Base-by-base conservation (phyloP, 2,797 vertebrate species). In the Sarcophilus harrisii region DNA sequence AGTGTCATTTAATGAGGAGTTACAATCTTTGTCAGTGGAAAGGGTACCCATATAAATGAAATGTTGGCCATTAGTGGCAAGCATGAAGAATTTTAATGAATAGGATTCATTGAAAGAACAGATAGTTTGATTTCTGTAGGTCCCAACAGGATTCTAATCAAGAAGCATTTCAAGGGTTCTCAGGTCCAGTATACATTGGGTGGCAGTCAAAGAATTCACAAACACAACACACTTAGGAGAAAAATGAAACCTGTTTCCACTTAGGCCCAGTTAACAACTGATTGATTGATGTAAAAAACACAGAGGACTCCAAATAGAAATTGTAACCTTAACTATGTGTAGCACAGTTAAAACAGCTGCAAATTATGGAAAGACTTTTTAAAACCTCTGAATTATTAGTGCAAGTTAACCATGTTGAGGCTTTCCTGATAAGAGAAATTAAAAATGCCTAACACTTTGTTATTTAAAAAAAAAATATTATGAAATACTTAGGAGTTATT, bases 31-130 rank as follows among this genome's bases (percentile, higher is more conserved):
- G 66, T 92, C 32, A 87, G 54, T 27, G 94, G 12, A 91, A 32
- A 45, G 49, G 14, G 2, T 24, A 89, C 21, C 27, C 60, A 93
- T 38, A 96, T 9, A 95, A 92, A 58, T 59, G 57, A n/a, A 93
- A 49, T 59, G 66, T 90, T 81, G 66, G n/a, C 66, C 18, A 81
- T 45, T 45, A 45, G n/a, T 4, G 30, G 55, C 62, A 92, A 95
- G 92, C 93, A 93, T 58, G 49, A 97, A 9, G 30, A 92, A 92
- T 55, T 81, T 38, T 30, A 62, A 94, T 92, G 52, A 96, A 90
- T 10, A 92, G n/a, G 57, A 45, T 81, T 45, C 66, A 92, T 12
- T 58, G 58, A 58, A 91, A 95, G 52, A 93, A 24, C 57, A 93
- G 49, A 89, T 90, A 55, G 32, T 58, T 94, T 45, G 16, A 94